Evolutionary conservation across 1,140 invertebrate species (phyloP).

Genomic region (Drosophila pachea): DNA sequence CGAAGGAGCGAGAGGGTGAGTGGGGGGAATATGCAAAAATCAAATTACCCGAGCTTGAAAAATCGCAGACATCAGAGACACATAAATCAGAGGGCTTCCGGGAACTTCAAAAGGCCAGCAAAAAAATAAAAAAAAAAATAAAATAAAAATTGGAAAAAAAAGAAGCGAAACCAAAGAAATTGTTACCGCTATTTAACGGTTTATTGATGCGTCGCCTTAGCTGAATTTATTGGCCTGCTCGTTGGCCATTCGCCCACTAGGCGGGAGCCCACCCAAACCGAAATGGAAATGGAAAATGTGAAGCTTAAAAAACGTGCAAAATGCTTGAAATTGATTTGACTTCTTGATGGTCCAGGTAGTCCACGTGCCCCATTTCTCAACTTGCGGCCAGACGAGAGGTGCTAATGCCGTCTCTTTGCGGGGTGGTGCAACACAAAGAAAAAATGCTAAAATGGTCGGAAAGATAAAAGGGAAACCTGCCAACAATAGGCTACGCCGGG

Average conservation of each 20-base stretch:
- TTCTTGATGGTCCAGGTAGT: constrained; percentile 21
- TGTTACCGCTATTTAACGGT: constrained; percentile 74
- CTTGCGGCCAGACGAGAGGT: constrained; percentile 3
- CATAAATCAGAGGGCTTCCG: constrained; percentile 56
- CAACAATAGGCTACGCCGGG: background rate
- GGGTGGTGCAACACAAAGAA: background rate
- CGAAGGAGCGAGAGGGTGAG: background rate
- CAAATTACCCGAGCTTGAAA: constrained; percentile 70
- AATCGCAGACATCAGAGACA: constrained; percentile 71
- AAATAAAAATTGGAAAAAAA: background rate
- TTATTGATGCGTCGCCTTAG: constrained; percentile 72
- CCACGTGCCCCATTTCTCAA: constrained; percentile 35
- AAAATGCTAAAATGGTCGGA: background rate
- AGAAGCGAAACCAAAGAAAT: constrained; percentile 54
- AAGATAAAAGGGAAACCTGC: constrained; percentile 18
- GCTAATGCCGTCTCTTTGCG: constrained; percentile 7
- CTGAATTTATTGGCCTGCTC: constrained; percentile 69
- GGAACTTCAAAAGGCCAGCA: constrained; percentile 33
- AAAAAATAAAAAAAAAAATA: constrained; percentile 1
- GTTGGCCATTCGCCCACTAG: constrained; percentile 42
- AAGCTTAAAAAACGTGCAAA: constrained; percentile 47
- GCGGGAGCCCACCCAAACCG: background rate
- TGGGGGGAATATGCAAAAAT: constrained; percentile 58
- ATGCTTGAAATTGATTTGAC: constrained; percentile 48
- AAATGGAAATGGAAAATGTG: constrained; percentile 44